Percentiles rank a stretch among this genome's conserved stretches.
phyloP scores from a whole-genome alignment of 2,888 invertebrate species.

The Prosopocoilus inquinatus region DNA sequence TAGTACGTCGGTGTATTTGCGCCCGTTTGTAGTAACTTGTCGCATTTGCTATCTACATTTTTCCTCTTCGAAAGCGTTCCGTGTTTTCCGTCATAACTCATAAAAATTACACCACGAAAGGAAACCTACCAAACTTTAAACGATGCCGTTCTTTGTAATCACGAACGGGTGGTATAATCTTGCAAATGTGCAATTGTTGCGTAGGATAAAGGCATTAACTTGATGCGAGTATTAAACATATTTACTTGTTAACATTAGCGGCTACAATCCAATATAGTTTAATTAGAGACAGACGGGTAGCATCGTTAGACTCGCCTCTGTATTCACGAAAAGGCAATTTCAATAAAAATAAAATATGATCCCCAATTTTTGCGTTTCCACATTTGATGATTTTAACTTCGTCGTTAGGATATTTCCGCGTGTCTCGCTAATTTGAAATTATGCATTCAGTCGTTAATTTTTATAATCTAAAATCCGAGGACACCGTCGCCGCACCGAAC shows the following conservation, averaged over 20 bases:
- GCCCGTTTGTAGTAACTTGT: constrained; percentile 13
- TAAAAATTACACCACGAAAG: too few species aligned
- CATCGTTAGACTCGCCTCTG: constrained; percentile 26
- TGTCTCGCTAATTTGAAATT: constrained; percentile 20
- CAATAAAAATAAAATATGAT: constrained; percentile 30
- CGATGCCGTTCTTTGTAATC: too few species aligned
- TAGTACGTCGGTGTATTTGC: constrained; percentile 12
- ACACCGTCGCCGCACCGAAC: too few species aligned
- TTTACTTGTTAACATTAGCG: constrained; percentile 35
- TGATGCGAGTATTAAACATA: constrained; percentile 36
- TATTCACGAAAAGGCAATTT: constrained; percentile 29
- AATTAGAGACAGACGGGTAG: constrained; percentile 32
- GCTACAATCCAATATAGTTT: constrained; percentile 34
- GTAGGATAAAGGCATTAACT: constrained; percentile 37
- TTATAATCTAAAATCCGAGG: too few species aligned
- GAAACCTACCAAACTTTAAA: too few species aligned
- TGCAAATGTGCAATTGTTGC: constrained; percentile 33
- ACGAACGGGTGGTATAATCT: neutral
- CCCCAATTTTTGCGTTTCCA: constrained; percentile 21
- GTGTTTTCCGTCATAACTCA: too few species aligned
- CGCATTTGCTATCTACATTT: too few species aligned
- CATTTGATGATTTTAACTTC: constrained; percentile 21
- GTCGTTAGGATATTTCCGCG: constrained; percentile 19
- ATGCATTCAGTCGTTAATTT: neutral
- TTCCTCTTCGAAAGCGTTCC: too few species aligned